A percentile compares a stretch with the other conserved stretches of the same genome.
Conservation (phyloP, 2,113 vertebrate genomes). For the Hippoglossus stenolepis region DNA sequence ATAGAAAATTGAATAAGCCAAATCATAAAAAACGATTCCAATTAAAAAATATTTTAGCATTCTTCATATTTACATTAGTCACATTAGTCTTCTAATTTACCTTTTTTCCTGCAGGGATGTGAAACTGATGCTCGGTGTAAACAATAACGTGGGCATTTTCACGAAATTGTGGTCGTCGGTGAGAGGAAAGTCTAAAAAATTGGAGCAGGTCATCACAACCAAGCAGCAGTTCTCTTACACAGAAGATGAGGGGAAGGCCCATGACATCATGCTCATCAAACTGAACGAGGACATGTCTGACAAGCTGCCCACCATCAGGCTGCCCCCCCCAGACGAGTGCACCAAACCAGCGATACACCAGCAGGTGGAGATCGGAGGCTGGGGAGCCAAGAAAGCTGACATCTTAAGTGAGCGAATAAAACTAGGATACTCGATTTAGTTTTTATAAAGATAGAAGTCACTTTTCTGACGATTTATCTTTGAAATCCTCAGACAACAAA, state of each 20-base stretch:
- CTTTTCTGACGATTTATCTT: neutral
- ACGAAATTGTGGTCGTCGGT: accelerated
- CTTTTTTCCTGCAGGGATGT: neutral
- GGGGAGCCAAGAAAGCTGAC: neutral
- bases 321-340: constrained; percentile 1
- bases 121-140: constrained; percentile 11
- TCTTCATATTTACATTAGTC: neutral
- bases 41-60: too few relatives aligned
- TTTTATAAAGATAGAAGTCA: neutral
- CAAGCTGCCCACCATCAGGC: neutral
- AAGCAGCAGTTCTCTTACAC: constrained; percentile 27
- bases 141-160: accelerated
- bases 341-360: neutral
- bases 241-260: neutral
- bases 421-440: neutral
- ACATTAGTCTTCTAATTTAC: neutral
- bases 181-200: neutral
- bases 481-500: neutral
- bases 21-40: neutral
- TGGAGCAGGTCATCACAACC: neutral
- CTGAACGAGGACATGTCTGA: constrained; percentile 14
- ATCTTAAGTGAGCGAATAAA: neutral
- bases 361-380: constrained; percentile 34
- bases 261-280: constrained; percentile 53
- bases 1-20: neutral